Percentiles rank a stretch among this genome's conserved stretches.
Evolutionary conservation across 1,140 invertebrate species (phyloP).

Genomic region (Trachymyrmex septentrionalis): DNA sequence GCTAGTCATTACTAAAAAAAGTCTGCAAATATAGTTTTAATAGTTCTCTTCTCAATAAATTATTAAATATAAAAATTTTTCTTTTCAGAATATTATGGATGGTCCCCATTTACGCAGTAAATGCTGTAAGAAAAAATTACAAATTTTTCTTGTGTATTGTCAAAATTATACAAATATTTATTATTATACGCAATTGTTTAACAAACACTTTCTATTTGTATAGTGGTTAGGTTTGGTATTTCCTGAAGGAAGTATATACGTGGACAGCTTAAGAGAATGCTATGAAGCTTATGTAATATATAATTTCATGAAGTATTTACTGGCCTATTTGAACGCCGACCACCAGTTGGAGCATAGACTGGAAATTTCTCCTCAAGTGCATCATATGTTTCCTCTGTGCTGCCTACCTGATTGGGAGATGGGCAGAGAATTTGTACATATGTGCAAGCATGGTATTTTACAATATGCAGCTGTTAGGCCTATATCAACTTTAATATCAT

Average conservation of each 20-base stretch:
- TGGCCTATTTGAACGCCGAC: conserved; percentile 95
- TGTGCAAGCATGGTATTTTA: conserved; percentile 98
- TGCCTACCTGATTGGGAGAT: conserved; percentile 95
- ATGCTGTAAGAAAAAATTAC: conserved; percentile 92
- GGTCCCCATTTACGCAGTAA: conserved; percentile 98
- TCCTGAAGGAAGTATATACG: conserved; percentile 95
- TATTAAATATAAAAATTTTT: conserved; percentile 37
- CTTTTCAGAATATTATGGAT: conserved; percentile 97
- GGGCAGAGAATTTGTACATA: conserved; percentile 96
- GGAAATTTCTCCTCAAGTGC: conserved; percentile 94
- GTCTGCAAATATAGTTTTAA: not conserved
- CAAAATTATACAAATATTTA: not conserved
- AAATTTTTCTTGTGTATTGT: conserved; percentile 14
- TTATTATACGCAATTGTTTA: conserved; percentile 16
- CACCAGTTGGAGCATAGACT: conserved; percentile 93
- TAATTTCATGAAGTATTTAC: conserved; percentile 98
- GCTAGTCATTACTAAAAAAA: not conserved
- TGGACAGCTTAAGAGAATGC: conserved; percentile 97
- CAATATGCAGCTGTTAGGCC: conserved; percentile 97
- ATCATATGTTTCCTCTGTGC: conserved; percentile 94
- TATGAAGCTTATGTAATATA: conserved; percentile 99
- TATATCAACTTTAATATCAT: conserved; percentile 94
- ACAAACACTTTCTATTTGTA: conserved; percentile 72
- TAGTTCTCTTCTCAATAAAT: conserved; percentile 6
- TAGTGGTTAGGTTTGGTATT: conserved; percentile 95